Conservation (phyloP, 2,888 invertebrate genomes). For the Stenodera caucasica region DNA sequence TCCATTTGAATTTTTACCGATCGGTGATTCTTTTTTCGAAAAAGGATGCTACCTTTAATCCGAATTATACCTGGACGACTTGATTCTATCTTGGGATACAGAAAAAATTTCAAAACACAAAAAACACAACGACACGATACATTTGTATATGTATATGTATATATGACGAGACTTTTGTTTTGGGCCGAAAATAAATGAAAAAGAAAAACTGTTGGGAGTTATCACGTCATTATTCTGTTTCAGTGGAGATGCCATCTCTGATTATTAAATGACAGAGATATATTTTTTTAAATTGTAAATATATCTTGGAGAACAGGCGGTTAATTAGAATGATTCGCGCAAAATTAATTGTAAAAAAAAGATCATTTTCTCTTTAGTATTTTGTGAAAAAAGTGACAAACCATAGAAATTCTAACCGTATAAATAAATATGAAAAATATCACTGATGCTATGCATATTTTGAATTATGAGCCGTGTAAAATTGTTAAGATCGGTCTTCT, state of each 20-base stretch:
- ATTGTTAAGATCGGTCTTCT: neutral
- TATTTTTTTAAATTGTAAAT: too few species aligned
- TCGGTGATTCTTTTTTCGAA: neutral
- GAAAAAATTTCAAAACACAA: neutral
- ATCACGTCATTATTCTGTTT: slow-evolving; percentile 36
- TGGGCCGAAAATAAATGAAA: slow-evolving; percentile 6
- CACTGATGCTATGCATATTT: neutral
- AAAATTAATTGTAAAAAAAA: too few species aligned
- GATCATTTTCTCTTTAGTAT: too few species aligned
- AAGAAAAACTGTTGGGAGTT: slow-evolving; percentile 34
- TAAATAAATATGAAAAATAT: neutral
- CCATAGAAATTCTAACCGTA: too few species aligned
- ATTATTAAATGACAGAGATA: slow-evolving; percentile 23
- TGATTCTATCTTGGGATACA: neutral
- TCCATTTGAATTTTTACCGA: neutral
- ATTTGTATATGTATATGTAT: too few species aligned
- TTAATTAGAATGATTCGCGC: too few species aligned
- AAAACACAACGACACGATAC: neutral
- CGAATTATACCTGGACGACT: slow-evolving; percentile 1
- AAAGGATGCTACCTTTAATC: slow-evolving; percentile 2
- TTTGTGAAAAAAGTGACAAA: too few species aligned
- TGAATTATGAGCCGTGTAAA: neutral
- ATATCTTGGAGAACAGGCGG: too few species aligned
- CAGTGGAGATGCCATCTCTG: slow-evolving; percentile 9
- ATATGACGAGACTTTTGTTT: neutral